Conservation (phyloP, 2,888 invertebrate species). For the Drosophila meridionalis region DNA sequence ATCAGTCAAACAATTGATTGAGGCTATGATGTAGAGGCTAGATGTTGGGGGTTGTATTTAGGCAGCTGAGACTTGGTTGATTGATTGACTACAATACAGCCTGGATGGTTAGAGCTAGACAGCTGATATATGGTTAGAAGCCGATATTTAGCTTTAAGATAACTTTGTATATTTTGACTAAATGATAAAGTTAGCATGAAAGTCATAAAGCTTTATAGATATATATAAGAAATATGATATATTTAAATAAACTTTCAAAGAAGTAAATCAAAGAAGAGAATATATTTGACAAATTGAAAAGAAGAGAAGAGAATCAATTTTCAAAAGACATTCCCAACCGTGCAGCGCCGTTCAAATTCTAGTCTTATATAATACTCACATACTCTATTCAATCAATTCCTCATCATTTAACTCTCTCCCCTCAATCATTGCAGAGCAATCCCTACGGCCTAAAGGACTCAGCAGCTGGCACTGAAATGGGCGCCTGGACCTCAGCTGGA, state of each 20-base stretch:
- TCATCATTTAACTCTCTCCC: constrained; percentile 1
- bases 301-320: no score
- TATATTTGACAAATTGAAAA: no score
- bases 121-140: no score
- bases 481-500: constrained; percentile 96
- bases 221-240: no score
- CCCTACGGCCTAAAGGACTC: constrained; percentile 94
- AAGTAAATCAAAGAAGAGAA: no score
- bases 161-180: no score
- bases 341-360: background rate
- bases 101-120: no score
- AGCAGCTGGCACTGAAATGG: constrained; percentile 94
- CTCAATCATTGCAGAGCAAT: constrained; percentile 90
- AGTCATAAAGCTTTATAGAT: no score
- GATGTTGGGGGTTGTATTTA: background rate
- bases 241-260: no score
- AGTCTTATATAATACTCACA: background rate
- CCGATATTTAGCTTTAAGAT: no score
- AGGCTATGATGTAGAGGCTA: background rate
- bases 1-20: constrained; percentile 4
- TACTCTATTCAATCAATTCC: background rate
- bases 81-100: no score
- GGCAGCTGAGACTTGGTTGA: background rate
- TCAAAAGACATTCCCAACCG: background rate
- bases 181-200: no score